A percentile compares a stretch with the other conserved stretches of the same genome.
Evolutionary conservation across 2,888 invertebrate genomes (phyloP).

Genomic region (Dasysyrphus albostriatus): DNA sequence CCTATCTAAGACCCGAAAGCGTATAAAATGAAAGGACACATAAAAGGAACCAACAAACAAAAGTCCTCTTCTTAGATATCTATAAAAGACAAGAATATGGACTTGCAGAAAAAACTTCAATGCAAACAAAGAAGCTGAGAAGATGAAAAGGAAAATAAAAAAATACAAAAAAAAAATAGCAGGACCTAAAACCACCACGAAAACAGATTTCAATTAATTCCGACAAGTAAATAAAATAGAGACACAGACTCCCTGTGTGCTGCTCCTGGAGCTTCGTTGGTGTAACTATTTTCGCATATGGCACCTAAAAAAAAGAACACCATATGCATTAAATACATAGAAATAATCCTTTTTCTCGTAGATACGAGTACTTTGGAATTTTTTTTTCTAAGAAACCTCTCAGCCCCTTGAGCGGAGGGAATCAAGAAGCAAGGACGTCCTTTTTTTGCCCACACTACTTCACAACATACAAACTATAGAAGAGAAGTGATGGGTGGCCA

Average conservation of each 20-base stretch:
- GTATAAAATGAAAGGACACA: constrained; percentile 55
- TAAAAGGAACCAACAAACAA: constrained; percentile 23
- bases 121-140: constrained; percentile 40
- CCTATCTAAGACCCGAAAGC: constrained; percentile 41
- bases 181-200: constrained; percentile 58
- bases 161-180: constrained; percentile 39
- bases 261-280: constrained; percentile 6
- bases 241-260: constrained; percentile 28
- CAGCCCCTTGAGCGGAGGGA: constrained; percentile 5
- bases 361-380: background rate
- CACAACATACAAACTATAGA: constrained; percentile 26
- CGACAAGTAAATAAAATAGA: constrained; percentile 73
- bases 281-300: constrained; percentile 68
- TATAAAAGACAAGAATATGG: constrained; percentile 20
- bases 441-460: constrained; percentile 48
- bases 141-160: constrained; percentile 23
- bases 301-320: constrained; percentile 60
- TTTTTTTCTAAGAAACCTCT: background rate
- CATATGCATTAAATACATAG: constrained; percentile 68
- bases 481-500: constrained; percentile 55
- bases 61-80: constrained; percentile 54
- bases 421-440: constrained; percentile 73
- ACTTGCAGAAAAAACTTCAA: constrained; percentile 57
- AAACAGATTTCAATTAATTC: constrained; percentile 74
- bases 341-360: constrained; percentile 36